Conservation (phyloP, 2,888 invertebrate genomes). For the Stomorhina lunata region DNA sequence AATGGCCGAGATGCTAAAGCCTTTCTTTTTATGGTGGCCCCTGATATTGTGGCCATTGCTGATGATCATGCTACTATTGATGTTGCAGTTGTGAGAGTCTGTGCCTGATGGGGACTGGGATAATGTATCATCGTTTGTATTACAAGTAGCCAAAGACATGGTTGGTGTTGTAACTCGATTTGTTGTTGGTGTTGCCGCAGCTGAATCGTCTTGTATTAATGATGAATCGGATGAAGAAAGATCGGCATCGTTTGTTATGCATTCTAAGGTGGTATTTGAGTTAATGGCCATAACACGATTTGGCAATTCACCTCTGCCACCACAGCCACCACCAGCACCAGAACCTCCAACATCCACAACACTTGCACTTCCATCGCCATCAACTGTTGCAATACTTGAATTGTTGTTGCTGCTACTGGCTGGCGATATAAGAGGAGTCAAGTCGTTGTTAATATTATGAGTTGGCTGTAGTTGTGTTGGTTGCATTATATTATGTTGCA, state of each 20-base stretch:
- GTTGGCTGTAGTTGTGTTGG: slow-evolving; percentile 10
- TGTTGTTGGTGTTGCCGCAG: slow-evolving; percentile 44
- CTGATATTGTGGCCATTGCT: slow-evolving; percentile 40
- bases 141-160: slow-evolving; percentile 56
- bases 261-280: slow-evolving; percentile 65
- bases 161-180: slow-evolving; percentile 62
- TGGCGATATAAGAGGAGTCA: slow-evolving; percentile 48
- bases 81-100: slow-evolving; percentile 19
- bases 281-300: slow-evolving; percentile 66
- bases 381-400: background rate
- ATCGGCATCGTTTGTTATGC: slow-evolving; percentile 65
- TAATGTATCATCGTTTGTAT: slow-evolving; percentile 59
- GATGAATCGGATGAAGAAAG: slow-evolving; percentile 66
- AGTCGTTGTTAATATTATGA: slow-evolving; percentile 23
- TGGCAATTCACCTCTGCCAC: slow-evolving; percentile 49
- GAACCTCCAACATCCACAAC: background rate
- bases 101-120: slow-evolving; percentile 57
- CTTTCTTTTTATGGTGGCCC: slow-evolving; percentile 72
- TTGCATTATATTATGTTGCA: background rate
- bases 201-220: slow-evolving; percentile 61
- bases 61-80: slow-evolving; percentile 38
- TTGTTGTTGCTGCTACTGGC: background rate
- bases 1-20: slow-evolving; percentile 79
- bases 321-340: background rate
- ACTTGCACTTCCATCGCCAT: background rate